A percentile compares a stretch with the other conserved stretches of the same genome.
Evolutionary conservation across 2,888 invertebrate genomes (phyloP).

Genomic region (Xylocampa areola): DNA sequence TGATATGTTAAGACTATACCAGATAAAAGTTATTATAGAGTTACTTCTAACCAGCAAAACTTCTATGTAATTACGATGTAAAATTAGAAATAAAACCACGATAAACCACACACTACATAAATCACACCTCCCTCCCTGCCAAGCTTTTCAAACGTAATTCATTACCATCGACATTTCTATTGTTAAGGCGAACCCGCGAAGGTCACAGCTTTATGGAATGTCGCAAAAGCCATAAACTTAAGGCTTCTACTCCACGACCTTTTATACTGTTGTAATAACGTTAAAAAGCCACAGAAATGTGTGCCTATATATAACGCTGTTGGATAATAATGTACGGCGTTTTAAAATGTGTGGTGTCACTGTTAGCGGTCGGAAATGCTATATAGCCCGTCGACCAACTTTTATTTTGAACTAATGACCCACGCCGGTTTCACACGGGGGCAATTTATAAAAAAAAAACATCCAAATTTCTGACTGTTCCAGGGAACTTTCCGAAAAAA

Average conservation of each 20-base stretch:
- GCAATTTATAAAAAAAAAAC: too few relatives aligned
- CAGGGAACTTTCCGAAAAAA: too few relatives aligned
- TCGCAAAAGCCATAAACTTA: conserved; percentile 43
- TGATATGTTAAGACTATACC: too few relatives aligned
- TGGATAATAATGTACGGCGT: conserved; percentile 44
- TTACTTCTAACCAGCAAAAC: too few relatives aligned
- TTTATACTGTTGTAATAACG: conserved; percentile 49
- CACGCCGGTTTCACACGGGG: too few relatives aligned
- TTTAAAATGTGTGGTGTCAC: conserved; percentile 29
- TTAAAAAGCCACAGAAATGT: conserved; percentile 54
- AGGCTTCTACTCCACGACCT: conserved; percentile 43
- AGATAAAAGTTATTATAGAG: too few relatives aligned
- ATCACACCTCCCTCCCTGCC: conserved; percentile 4
- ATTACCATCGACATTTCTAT: conserved; percentile 53
- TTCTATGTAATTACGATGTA: too few relatives aligned
- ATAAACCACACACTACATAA: conserved; percentile 9
- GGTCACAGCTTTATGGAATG: conserved; percentile 47
- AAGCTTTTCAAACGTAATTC: conserved; percentile 17
- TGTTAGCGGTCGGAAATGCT: conserved; percentile 21
- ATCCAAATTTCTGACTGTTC: too few relatives aligned
- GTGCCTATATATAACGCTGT: conserved; percentile 42
- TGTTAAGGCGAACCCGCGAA: conserved; percentile 29
- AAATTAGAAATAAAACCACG: background rate
- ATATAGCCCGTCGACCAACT: too few relatives aligned
- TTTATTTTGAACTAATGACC: too few relatives aligned